Evolutionary conservation across 2,113 vertebrate species (phyloP).

Genomic region (Tinamus guttatus): DNA sequence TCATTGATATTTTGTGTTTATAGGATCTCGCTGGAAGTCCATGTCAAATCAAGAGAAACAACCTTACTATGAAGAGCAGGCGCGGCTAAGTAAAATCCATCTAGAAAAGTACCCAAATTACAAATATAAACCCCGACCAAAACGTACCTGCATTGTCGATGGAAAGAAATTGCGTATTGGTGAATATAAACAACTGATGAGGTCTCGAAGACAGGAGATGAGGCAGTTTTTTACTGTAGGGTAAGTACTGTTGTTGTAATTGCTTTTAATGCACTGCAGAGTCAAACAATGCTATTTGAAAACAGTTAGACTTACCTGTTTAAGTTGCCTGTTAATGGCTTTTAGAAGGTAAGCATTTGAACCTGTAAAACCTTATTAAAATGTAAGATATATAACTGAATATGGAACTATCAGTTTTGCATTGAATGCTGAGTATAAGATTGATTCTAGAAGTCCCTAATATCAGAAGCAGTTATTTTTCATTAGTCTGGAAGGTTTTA

Average conservation of each 20-base stretch:
- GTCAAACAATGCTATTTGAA: background rate
- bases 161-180: slow-evolving; percentile 98
- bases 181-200: slow-evolving; percentile 99
- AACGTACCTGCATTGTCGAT: slow-evolving; percentile 98
- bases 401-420: slow-evolving; percentile 1
- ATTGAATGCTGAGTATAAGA: background rate
- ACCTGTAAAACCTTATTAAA: slow-evolving; percentile 9
- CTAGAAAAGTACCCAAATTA: slow-evolving; percentile 99
- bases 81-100: slow-evolving; percentile 97
- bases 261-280: background rate
- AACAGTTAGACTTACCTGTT: slow-evolving; percentile 5
- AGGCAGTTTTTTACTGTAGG: slow-evolving; percentile 99
- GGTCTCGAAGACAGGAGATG: slow-evolving; percentile 98
- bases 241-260: slow-evolving; percentile 77
- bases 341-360: background rate
- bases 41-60: slow-evolving; percentile 99
- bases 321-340: background rate
- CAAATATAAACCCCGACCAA: slow-evolving; percentile 99
- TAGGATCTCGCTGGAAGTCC: slow-evolving; percentile 98
- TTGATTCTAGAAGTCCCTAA: slow-evolving; percentile 9
- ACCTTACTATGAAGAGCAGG: slow-evolving; percentile 98
- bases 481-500: slow-evolving; percentile 20
- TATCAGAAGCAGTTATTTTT: slow-evolving; percentile 31
- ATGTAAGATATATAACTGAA: background rate
- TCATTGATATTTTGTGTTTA: slow-evolving; percentile 34